phyloP scores from a whole-genome alignment of 2,888 invertebrate genomes.

The Dynastes grantii region DNA sequence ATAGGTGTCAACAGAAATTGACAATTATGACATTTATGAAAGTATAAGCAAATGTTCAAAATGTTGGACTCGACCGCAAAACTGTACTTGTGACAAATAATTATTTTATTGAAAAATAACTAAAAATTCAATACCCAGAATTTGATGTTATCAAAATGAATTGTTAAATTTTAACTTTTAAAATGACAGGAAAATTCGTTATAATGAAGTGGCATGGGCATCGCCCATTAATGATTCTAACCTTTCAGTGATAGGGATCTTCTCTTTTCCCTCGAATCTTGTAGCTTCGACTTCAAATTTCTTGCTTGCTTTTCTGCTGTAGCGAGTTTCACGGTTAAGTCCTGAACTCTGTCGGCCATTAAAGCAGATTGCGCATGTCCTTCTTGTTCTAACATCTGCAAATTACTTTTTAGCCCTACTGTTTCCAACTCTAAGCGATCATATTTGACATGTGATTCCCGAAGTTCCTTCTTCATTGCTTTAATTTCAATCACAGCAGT shows the following conservation, averaged over 20 bases:
- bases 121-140: no score
- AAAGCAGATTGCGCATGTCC: constrained; percentile 82
- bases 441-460: constrained; percentile 85
- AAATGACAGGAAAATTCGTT: no score
- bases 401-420: constrained; percentile 81
- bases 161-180: no score
- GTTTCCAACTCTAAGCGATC: constrained; percentile 88
- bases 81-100: no score
- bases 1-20: no score
- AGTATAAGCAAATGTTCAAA: no score
- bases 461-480: constrained; percentile 85
- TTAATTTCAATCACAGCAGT: constrained; percentile 89
- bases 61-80: no score
- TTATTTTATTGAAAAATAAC: no score
- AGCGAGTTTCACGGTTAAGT: constrained; percentile 86
- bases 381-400: constrained; percentile 77
- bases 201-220: no score
- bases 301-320: constrained; percentile 88
- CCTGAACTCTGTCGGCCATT: constrained; percentile 88
- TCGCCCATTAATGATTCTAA: constrained; percentile 23
- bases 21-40: no score
- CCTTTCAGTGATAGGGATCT: constrained; percentile 89
- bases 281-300: constrained; percentile 84
- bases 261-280: constrained; percentile 84
- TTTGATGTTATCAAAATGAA: no score